phyloP scores from a whole-genome alignment of 1,140 invertebrate genomes.

The Heliconius himera region DNA sequence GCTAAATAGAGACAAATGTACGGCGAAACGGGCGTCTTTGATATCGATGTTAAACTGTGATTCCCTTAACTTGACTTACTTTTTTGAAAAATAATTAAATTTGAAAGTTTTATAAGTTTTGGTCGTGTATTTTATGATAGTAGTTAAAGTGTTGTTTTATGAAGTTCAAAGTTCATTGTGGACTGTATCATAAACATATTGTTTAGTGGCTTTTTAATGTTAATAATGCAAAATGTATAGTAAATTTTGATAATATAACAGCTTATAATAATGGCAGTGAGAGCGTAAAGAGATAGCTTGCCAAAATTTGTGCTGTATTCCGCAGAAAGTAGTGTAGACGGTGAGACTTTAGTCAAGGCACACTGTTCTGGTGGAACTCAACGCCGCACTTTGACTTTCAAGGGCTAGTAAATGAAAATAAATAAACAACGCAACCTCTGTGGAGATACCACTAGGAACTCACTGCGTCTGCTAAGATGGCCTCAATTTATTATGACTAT shows the following conservation, averaged over 20 bases:
- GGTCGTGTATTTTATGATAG: background rate
- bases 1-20: constrained; percentile 36
- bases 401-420: too few species aligned
- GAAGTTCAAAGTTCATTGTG: background rate
- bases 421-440: too few species aligned
- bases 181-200: background rate
- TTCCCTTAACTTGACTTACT: constrained; percentile 30
- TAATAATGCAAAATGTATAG: background rate
- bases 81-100: constrained; percentile 32
- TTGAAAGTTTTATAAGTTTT: background rate
- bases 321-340: too few species aligned
- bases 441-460: too few species aligned
- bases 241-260: background rate
- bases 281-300: too few species aligned
- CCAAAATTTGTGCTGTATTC: too few species aligned
- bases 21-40: constrained; percentile 38
- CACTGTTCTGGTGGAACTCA: too few species aligned
- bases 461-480: too few species aligned
- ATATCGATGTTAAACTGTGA: constrained; percentile 39
- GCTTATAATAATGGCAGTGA: too few species aligned
- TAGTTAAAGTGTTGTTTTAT: background rate
- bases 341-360: too few species aligned
- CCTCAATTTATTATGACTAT: too few species aligned
- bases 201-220: background rate
- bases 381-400: too few species aligned